Base-by-base conservation (phyloP, 2,113 vertebrate species). In the Laticauda laticaudata region DNA sequence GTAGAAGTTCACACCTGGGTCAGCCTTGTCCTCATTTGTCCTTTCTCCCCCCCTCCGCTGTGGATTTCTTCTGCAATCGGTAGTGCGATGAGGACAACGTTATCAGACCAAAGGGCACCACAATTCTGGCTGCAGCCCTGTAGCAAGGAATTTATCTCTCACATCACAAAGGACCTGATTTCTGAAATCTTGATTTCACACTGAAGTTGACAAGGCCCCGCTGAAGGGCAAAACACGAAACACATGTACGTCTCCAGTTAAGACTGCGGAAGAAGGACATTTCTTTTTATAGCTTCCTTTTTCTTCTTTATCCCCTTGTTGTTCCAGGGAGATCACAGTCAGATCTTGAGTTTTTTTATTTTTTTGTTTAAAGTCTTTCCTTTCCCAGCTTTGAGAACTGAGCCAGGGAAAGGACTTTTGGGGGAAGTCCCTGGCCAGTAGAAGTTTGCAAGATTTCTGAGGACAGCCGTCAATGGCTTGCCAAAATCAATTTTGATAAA, bases 401-500 rank as follows among this genome's bases (percentile, higher is more conserved):
- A 97, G 97, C 93, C 93, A 96, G 96, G 0, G 96, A 97, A 95
- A 96, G 94, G 48, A 48, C 93, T 96, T 95, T 96, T 94, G 96
- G 97, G 96, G 95, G 96, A 95, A 95, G 97, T 97, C 96, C 97
- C 95, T 95, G 95, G 96, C 96, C 88, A 94, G 96, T 95, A 96
- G 96, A 48, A 95, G 95, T 96, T 97, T 57, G 96, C 96, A 97
- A 93, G 93, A 94, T 94, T 95, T 94, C 95, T 93, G 96, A 96
- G 93, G 94, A 94, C 93, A 97, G 95, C 94, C 94, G 64, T 91
- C 96, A 95, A 97, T 97, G 97, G 96, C 96, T 94, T 97, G 96
- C 95, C 95, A 96, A 97, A 97, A 96, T 69, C 15, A 75, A 92
- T 94, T 96, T 95, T 96, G 96, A 96, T 95, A 87, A 97, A 69